Conservation (phyloP, 2,797 vertebrate genomes). For the Lepus townsendii region DNA sequence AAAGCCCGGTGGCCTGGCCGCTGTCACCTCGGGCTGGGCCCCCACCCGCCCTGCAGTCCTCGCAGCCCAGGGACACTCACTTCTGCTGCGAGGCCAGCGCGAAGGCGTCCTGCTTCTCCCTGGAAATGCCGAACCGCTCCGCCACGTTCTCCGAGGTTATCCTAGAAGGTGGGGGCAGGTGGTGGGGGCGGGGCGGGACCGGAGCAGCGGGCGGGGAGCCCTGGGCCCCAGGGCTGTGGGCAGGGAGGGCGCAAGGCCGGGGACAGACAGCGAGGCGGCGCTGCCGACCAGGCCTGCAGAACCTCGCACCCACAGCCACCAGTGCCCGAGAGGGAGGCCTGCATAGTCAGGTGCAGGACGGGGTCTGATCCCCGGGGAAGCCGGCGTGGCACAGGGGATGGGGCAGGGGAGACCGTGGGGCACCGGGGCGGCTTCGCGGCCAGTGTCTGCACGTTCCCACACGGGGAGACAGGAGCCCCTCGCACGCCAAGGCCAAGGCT, state of each 20-base stretch:
- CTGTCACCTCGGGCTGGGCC: background rate
- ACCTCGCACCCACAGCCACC: background rate
- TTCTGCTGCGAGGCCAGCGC: conserved; percentile 94
- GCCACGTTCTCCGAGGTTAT: conserved; percentile 96
- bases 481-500: background rate
- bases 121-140: conserved; percentile 92
- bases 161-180: conserved; percentile 81
- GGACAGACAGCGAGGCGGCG: background rate
- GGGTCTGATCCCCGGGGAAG: too few species aligned
- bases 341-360: too few species aligned
- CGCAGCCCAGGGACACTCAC: conserved; percentile 83
- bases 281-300: background rate
- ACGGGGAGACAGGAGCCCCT: background rate
- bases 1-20: too few species aligned
- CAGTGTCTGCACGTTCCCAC: background rate
- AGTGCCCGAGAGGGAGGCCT: too few species aligned
- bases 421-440: too few species aligned
- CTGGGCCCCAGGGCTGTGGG: background rate
- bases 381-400: background rate
- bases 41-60: background rate
- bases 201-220: background rate
- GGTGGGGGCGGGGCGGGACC: background rate
- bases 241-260: background rate
- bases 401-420: background rate
- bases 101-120: conserved; percentile 95